Evolutionary conservation across 2,797 vertebrate species (phyloP), one percentile per base, ranked within the genome.

Genomic region (Pachyuromys duprasi): DNA sequence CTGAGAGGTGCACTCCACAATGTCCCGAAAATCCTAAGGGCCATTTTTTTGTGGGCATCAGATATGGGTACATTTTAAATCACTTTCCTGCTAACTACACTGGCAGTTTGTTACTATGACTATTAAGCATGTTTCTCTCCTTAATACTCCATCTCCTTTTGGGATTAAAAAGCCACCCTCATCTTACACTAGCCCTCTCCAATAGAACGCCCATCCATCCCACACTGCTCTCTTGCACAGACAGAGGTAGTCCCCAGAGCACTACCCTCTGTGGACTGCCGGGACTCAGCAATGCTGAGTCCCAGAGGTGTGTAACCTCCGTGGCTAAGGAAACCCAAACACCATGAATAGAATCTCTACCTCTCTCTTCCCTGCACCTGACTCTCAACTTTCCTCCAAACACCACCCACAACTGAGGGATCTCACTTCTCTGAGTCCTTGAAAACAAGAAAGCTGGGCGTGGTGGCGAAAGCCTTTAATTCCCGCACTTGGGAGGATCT

Each of bases 181-280:
- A 3, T 93, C 88, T 89, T 90, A 91, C 69, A 31, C 55, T 62
- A n/a, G 69, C 62, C 80, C 14, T n/a, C 9, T 94, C n/a, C 33
- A 17, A 13, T n/a, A 20, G 24, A 42, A 79, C 31, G 31, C 45
- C 45, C 45, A 49, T 9, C 75, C 7, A 31, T 12, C 28, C 7
- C 60, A 62, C 60, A 5, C 60, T 60, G 72, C 79, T 69, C 45
- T 87, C 49, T 26, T 6, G 28, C 24, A 49, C 14, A 74, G 9
- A 74, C 12, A 2, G 8, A 1, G 1, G 24, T 22, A 33, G 31
- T 5, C n/a, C 3, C 1, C 9, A 2, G 0, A 28, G 9, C n/a
- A 26, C 57, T 49, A 5, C 67, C 89, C 42, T 20, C 86, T 33
- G 7, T 69, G 74, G 81, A 28, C 36, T 39, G 6, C 39, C 60